Base-by-base conservation (phyloP, 30 jellyfish, hydroid and myxozoan genomes). In the Catostylus mosaicus region DNA sequence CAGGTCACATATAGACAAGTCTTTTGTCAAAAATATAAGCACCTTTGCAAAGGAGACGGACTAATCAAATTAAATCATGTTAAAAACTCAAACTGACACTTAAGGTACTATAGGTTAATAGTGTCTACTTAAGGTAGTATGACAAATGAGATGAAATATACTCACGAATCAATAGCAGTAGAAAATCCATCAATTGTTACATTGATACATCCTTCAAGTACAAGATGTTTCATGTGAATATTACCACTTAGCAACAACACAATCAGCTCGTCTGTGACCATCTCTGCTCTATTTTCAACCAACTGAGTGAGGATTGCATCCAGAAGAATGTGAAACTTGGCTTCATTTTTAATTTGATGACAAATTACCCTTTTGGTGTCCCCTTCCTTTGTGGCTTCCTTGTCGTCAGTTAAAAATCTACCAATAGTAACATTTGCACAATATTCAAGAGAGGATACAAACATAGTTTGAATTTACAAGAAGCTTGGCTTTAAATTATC, bases 101-200 rank as follows among this genome's bases (percentile, higher is more conserved):
- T 47, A 12, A 47, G 61, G 20, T 47, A 20, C 12, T 47, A 10
- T 10, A 20, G 18, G 20, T 10, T 47, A 47, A 47, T 10, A 20
- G 61, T 47, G 20, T 10, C 12, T 10, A 47, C 18, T 12, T 47
- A 10, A 20, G n/a, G n/a, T n/a, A n/a, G n/a, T n/a, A n/a, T n/a
- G n/a, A n/a, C 56, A 16, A 43, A 43, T 6, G 56, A 16, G 16
- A 43, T 6, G 8, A 43, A n/a, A 10, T 11, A 23, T 18, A 59
- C 71, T 59, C 67, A 83, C 93, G 32, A 7, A 22, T 83, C 26
- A 1, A 83, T 16, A 1, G 87, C 87, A 57, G 83, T 14, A 34
- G 82, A 29, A 38, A 83, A 46, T 26, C 96, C 96, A 23, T 24
- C 77, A 12, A 77, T 20, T 63, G 96, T 37, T 29, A 86, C 56